Evolutionary conservation across 2,113 vertebrate species (phyloP), one percentile per base, ranked within the genome.

Genomic region (Sula dactylatra): DNA sequence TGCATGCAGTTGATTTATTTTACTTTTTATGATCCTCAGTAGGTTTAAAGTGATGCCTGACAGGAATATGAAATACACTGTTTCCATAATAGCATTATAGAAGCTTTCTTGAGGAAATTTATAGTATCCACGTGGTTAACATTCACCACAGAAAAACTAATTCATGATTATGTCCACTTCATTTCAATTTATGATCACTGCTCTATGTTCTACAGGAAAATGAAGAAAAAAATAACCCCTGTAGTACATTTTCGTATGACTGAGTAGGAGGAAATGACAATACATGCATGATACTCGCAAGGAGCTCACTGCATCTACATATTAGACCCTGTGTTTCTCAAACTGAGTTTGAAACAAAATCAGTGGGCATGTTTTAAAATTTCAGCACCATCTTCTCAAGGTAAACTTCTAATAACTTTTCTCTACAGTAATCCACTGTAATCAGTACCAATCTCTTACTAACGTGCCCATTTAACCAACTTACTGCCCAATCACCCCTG

Each of bases 81-180:
- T 64, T 94, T 85, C 58, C 26, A 36, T 49, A 86, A 92, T n/a
- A 83, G 71, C 55, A 83, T 58, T 82, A 72, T 2, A 81, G 86
- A 87, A 88, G 45, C 38, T 82, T 95, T 95, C 74, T 69, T 5
- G 3, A 91, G 71, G n/a, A 91, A 83, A 95, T 95, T 77, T 82
- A 85, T 74, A 78, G 65, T 47, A 78, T 82, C 91, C 55, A 83
- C 6, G 2, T 13, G 12, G 71, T 50, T 50, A 87, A 72, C 10
- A 1, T 58, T 81, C 59, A 61, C 73, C 40, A 80, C 44, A 87
- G 81, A 93, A 90, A 85, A 87, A 65, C 65, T 80, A 85, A 87
- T 82, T 85, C 26, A 73, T 47, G 10, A 96, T 66, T 88, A 85
- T 73, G 66, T 80, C 89, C 58, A 69, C 36, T 92, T 82, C 16